phyloP scores from a whole-genome alignment of 2,113 vertebrate species.

The Myiagra hebetior region DNA sequence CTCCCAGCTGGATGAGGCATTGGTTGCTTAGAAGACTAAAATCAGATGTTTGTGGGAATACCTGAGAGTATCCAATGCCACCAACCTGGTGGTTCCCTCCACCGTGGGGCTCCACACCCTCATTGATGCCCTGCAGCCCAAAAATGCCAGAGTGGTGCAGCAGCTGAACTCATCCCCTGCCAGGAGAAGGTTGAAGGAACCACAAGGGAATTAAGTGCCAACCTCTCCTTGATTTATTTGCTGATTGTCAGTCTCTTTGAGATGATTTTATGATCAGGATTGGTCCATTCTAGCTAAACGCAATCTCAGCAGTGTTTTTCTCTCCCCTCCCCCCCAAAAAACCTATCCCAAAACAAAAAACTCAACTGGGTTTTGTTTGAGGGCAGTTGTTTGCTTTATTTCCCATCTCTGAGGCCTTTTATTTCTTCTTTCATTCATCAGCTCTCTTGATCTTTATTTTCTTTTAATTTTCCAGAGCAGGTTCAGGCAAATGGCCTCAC shows the following conservation, averaged over 20 bases:
- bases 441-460: neutral
- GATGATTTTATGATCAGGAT: neutral
- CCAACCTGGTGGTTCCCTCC: neutral
- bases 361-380: neutral
- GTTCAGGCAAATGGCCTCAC: neutral
- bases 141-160: neutral
- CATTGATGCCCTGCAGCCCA: neutral
- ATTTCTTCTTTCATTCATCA: neutral
- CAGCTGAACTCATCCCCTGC: neutral
- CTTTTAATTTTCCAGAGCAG: neutral
- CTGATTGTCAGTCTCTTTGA: neutral
- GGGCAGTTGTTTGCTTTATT: neutral
- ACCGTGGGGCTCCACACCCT: neutral
- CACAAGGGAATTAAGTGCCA: neutral
- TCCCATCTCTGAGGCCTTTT: neutral
- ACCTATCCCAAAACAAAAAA: neutral
- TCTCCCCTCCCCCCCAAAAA: fast-evolving
- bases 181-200: neutral
- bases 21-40: neutral
- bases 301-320: neutral
- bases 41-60: neutral
- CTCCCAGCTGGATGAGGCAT: neutral
- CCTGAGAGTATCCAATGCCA: neutral
- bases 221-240: neutral
- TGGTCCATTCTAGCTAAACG: neutral